Evolutionary conservation across 2,888 invertebrate genomes (phyloP).

Genomic region (Stenoptilia bipunctidactyla): DNA sequence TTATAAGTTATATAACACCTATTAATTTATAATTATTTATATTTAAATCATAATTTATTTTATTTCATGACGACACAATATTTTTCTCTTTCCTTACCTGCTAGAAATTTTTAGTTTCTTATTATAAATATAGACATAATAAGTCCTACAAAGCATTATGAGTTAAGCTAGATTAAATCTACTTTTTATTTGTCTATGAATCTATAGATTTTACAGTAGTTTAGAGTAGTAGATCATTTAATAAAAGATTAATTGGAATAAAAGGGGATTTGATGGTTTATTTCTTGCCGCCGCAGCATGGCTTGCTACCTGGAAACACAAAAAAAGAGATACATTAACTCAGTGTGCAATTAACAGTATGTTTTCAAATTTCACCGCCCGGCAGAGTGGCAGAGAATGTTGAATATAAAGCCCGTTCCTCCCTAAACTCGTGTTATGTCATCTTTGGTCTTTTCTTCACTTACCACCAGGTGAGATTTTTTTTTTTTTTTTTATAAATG

Average conservation of each 20-base stretch:
- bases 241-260: not conserved
- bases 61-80: constrained; percentile 42
- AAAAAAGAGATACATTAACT: not conserved
- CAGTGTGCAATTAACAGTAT: no score
- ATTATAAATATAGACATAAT: not conserved
- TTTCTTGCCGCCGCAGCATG: constrained; percentile 52
- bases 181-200: constrained; percentile 4
- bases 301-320: constrained; percentile 55
- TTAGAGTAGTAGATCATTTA: not conserved
- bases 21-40: constrained; percentile 11
- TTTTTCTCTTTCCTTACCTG: constrained; percentile 8
- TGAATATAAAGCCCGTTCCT: no score
- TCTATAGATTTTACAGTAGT: constrained; percentile 1
- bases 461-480: no score
- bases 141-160: not conserved
- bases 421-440: no score
- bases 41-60: constrained; percentile 18
- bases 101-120: not conserved
- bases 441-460: no score
- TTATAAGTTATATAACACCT: constrained; percentile 8
- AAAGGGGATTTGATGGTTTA: constrained; percentile 16
- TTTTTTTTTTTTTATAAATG: no score
- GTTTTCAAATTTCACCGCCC: no score
- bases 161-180: not conserved
- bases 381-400: no score